These are phyloP conservation scores for Epizoanthus scotinus DNA, from an alignment of 92 coral and sea anemone genomes.

Conservation along the genomic window DNA sequence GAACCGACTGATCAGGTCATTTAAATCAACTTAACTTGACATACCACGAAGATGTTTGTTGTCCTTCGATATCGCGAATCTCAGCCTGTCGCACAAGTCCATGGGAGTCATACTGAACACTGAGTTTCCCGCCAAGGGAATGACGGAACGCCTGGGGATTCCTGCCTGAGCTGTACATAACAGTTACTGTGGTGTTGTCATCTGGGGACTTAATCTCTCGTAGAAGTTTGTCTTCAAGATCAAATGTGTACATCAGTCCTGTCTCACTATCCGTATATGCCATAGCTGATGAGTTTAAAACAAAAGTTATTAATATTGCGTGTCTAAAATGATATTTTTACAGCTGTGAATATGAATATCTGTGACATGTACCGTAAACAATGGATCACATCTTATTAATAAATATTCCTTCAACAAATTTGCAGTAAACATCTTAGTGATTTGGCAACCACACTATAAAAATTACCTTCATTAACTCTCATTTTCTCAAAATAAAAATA, in stretches of 20 bases:
- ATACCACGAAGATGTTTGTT: conserved; percentile 25
- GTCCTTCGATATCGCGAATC: conserved; percentile 7
- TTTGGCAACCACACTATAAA: no score
- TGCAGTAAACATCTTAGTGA: no score
- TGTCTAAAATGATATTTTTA: no score
- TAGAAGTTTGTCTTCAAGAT: conserved; percentile 14
- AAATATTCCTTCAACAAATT: no score
- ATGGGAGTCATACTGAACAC: conserved; percentile 14
- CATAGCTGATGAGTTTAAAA: background rate
- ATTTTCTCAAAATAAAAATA: no score
- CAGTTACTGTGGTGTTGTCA: conserved; percentile 9
- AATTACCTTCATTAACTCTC: no score
- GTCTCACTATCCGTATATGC: conserved; percentile 4
- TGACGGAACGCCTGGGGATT: conserved; percentile 17
- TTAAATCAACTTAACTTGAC: background rate
- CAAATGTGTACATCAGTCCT: conserved; percentile 12
- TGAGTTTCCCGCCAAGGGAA: conserved; percentile 20
- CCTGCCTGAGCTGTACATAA: background rate
- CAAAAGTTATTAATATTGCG: background rate
- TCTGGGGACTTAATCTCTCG: conserved; percentile 11
- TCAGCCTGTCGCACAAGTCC: conserved; percentile 31
- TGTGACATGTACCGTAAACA: no score
- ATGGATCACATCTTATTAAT: no score
- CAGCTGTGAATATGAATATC: no score
- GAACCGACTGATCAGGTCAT: no score